Percentiles rank a stretch among this genome's conserved stretches.
Conservation (phyloP, 2,113 vertebrate species). For the Paracyprichromis sp. region DNA sequence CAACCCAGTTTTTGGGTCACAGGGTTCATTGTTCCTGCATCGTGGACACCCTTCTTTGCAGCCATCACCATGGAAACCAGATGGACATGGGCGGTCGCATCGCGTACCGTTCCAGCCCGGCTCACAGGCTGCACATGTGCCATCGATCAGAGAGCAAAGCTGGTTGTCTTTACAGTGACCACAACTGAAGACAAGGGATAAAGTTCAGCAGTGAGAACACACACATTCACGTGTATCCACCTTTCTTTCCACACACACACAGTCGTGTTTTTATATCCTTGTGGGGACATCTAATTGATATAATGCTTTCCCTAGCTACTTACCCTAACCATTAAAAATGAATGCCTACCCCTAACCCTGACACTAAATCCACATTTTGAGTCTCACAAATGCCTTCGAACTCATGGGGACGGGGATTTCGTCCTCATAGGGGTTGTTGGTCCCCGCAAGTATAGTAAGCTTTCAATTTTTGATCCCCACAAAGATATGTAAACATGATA, state of each 20-base stretch:
- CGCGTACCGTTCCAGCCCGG: slow-evolving; percentile 84
- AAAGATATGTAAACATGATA: not conserved
- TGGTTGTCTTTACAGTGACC: slow-evolving; percentile 75
- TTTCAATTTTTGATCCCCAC: not conserved
- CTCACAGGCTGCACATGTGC: slow-evolving; percentile 78
- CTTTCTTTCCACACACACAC: not conserved
- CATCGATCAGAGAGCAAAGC: slow-evolving; percentile 76
- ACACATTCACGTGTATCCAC: not conserved
- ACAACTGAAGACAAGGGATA: slow-evolving; percentile 67
- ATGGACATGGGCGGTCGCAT: slow-evolving; percentile 74
- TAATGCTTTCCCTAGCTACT: not conserved
- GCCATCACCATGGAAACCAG: slow-evolving; percentile 74
- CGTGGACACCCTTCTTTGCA: slow-evolving; percentile 77
- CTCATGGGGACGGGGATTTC: not conserved
- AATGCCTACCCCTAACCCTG: not conserved
- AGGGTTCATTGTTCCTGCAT: slow-evolving; percentile 73
- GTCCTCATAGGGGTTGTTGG: not conserved
- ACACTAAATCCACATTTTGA: not conserved
- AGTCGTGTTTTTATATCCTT: not conserved
- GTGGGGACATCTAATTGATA: not conserved
- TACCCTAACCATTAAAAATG: not conserved
- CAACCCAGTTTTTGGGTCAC: slow-evolving; percentile 72
- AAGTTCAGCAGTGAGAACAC: not conserved
- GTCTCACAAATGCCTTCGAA: not conserved
- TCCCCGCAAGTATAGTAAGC: not conserved